These are phyloP conservation scores for Solea solea DNA, from an alignment of 2,113 vertebrate genomes.

Conservation along the genomic window DNA sequence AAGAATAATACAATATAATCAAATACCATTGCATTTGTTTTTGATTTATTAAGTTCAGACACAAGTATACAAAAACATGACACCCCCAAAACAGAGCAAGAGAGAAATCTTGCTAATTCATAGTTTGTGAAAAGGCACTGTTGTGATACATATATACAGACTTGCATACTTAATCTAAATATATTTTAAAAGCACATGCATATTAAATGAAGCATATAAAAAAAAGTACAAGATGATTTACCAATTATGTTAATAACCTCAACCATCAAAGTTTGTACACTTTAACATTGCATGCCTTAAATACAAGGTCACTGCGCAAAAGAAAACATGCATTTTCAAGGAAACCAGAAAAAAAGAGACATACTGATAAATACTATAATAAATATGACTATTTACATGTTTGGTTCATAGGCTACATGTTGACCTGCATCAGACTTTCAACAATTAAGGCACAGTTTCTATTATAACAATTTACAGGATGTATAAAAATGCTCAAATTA, in stretches of 20 bases:
- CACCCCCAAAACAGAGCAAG: constrained; percentile 1
- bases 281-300: neutral
- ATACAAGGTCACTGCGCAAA: constrained; percentile 1
- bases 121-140: constrained; percentile 35
- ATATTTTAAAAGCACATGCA: constrained; percentile 27
- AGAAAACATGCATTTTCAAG: constrained; percentile 23
- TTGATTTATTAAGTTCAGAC: constrained; percentile 32
- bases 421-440: constrained; percentile 12
- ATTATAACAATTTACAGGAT: neutral
- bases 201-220: no score
- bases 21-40: neutral
- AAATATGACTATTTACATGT: constrained; percentile 56
- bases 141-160: constrained; percentile 31
- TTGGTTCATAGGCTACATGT: constrained; percentile 37
- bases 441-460: no score
- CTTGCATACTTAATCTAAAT: constrained; percentile 6
- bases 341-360: constrained; percentile 23
- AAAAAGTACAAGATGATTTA: no score
- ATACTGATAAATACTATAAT: constrained; percentile 50
- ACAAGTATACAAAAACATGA: constrained; percentile 45
- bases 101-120: neutral
- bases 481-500: constrained; percentile 7
- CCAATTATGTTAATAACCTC: no score
- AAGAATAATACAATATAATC: neutral
- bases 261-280: no score